A percentile compares a stretch with the other conserved stretches of the same genome.
These are phyloP conservation scores for Dexiosoma caninum DNA, from an alignment of 2,888 invertebrate genomes.

Conservation along the genomic window DNA sequence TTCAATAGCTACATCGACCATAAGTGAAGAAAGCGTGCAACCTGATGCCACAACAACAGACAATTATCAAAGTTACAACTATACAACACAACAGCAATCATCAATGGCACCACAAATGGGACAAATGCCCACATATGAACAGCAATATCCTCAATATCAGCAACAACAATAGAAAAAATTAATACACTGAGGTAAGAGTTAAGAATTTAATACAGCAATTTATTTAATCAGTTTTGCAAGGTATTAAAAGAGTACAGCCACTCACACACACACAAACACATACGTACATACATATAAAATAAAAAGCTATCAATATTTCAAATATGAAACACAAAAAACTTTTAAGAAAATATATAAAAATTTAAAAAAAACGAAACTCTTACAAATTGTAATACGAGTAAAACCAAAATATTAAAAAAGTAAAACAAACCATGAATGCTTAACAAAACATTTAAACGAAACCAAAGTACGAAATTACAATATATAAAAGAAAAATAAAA, in stretches of 20 bases:
- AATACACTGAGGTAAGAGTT: conserved; percentile 41
- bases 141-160: conserved; percentile 69
- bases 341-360: conserved; percentile 10
- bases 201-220: conserved; percentile 7
- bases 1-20: conserved; percentile 69
- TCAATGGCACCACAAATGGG: conserved; percentile 53
- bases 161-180: conserved; percentile 57
- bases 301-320: conserved; percentile 21
- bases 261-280: conserved; percentile 1
- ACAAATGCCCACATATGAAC: conserved; percentile 69
- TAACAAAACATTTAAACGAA: conserved; percentile 46
- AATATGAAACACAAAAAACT: conserved; percentile 9
- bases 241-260: background rate
- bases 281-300: background rate
- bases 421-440: conserved; percentile 10
- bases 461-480: conserved; percentile 54
- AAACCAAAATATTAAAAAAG: conserved; percentile 9
- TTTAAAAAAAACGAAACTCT: background rate
- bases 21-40: conserved; percentile 82
- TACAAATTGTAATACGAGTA: background rate
- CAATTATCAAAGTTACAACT: conserved; percentile 58
- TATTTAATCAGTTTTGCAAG: conserved; percentile 1
- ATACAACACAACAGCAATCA: conserved; percentile 58
- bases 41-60: conserved; percentile 76
- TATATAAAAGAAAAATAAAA: conserved; percentile 39